Conservation (phyloP, 2,797 vertebrate genomes). For the Neosilurus hyrtlii region DNA sequence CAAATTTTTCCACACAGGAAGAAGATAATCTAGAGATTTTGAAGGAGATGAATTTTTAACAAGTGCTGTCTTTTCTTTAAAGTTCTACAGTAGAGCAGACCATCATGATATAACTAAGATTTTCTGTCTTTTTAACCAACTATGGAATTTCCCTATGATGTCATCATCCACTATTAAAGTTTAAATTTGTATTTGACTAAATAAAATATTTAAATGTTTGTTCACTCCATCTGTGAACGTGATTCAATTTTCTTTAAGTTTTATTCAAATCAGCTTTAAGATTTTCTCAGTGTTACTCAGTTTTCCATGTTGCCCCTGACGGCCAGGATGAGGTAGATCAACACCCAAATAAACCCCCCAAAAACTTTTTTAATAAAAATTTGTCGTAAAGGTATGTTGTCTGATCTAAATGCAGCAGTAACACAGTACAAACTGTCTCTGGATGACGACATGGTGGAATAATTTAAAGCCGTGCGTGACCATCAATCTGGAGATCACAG, state of each 20-base stretch:
- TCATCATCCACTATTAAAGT: background rate
- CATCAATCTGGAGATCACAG: too few relatives aligned
- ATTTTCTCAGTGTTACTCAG: too few relatives aligned
- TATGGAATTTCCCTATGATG: background rate
- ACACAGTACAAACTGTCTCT: background rate
- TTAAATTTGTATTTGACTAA: background rate
- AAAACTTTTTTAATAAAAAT: background rate
- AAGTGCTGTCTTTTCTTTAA: too few relatives aligned
- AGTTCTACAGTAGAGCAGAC: background rate
- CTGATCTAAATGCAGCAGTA: background rate
- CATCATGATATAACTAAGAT: background rate
- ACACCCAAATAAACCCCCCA: background rate
- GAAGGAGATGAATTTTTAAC: too few relatives aligned
- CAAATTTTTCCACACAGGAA: too few relatives aligned
- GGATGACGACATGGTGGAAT: background rate
- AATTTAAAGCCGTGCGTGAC: background rate
- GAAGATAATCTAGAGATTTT: too few relatives aligned
- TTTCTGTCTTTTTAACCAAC: background rate
- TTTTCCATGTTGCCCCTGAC: background rate
- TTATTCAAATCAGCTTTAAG: background rate
- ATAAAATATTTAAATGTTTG: slow-evolving; percentile 1
- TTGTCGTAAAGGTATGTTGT: background rate
- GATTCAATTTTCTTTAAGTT: background rate
- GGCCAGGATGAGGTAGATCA: background rate
- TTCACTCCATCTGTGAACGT: background rate